A percentile compares a stretch with the other conserved stretches of the same genome.
phyloP scores from a whole-genome alignment of 2,797 vertebrate genomes.

The Cacajao melanocephalus region DNA sequence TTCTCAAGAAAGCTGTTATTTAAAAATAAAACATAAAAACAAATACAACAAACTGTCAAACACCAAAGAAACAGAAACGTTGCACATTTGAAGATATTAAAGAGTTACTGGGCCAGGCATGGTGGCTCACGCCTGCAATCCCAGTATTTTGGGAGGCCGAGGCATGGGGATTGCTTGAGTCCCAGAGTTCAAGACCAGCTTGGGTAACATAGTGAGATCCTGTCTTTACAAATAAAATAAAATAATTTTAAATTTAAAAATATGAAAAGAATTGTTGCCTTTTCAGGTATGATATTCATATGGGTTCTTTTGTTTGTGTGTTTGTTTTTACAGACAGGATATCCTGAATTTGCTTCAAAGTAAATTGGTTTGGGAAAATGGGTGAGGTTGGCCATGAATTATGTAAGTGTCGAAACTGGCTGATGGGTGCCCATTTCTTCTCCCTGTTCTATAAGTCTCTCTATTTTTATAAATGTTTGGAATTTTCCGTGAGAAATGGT shows the following conservation, averaged over 20 bases:
- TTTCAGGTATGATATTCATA: rapidly evolving
- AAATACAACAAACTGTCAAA: not conserved
- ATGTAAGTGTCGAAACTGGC: rapidly evolving
- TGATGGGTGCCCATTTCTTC: rapidly evolving
- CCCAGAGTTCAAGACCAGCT: not conserved
- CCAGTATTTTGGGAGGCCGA: not conserved
- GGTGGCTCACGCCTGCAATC: not conserved
- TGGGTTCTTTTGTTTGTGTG: not conserved
- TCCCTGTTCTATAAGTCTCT: not conserved
- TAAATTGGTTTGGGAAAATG: rapidly evolving
- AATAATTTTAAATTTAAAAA: not conserved
- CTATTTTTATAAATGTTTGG: no score
- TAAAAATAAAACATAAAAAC: not conserved
- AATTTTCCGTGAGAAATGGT: not conserved
- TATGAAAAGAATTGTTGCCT: not conserved
- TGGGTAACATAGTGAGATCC: not conserved
- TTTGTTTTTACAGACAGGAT: rapidly evolving
- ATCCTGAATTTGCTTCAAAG: not conserved
- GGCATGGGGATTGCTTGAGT: not conserved
- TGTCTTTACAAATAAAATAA: not conserved
- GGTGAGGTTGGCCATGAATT: rapidly evolving
- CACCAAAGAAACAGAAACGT: rapidly evolving
- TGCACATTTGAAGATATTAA: rapidly evolving
- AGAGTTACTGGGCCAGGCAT: not conserved
- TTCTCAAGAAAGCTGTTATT: not conserved